Evolutionary conservation across 2,113 vertebrate genomes (phyloP).

Genomic region (Rhea americana): DNA sequence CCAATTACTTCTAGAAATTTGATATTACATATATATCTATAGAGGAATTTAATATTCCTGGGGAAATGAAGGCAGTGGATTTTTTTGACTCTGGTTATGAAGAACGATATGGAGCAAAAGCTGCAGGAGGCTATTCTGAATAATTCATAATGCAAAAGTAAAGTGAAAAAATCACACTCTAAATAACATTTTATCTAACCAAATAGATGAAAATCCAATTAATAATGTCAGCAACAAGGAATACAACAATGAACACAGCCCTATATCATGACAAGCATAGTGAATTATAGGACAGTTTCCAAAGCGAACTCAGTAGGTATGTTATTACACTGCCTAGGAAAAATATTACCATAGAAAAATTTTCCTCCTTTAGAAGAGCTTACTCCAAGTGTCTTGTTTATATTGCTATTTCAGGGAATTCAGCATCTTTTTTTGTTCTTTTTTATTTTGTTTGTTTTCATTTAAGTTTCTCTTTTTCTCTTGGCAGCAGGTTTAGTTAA

Average conservation of each 20-base stretch:
- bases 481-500: constrained; percentile 1
- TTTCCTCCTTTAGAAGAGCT: background rate
- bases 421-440: background rate
- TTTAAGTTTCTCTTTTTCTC: background rate
- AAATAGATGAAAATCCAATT: background rate
- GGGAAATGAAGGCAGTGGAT: background rate
- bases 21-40: background rate
- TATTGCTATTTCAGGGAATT: background rate
- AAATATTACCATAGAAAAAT: background rate
- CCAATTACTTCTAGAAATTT: background rate
- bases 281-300: background rate
- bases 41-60: background rate
- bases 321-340: background rate
- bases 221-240: background rate
- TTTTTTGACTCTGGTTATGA: background rate
- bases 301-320: background rate
- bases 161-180: background rate
- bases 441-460: background rate
- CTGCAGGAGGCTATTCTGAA: background rate
- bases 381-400: background rate
- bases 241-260: background rate
- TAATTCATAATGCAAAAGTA: background rate
- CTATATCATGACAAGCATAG: background rate
- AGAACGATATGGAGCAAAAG: background rate
- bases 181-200: background rate